phyloP scores from a whole-genome alignment of 2,888 invertebrate genomes.

The Cordylochernes scorpioides region DNA sequence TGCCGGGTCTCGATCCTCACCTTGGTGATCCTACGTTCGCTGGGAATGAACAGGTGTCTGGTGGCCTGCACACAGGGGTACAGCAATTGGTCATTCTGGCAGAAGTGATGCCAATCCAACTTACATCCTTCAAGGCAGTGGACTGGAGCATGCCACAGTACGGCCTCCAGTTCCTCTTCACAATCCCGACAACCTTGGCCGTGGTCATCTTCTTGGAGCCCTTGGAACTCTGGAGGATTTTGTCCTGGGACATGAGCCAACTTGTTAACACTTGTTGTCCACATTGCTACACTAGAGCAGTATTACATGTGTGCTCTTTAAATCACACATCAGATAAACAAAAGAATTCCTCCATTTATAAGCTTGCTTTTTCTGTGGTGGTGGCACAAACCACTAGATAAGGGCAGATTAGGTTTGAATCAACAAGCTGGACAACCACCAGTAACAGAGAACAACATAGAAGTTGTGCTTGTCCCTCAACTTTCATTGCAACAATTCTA shows the following conservation, averaged over 20 bases:
- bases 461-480: no score
- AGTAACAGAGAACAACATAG: no score
- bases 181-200: conserved; percentile 54
- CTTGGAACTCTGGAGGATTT: neutral
- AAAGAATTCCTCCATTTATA: no score
- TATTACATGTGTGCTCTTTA: no score
- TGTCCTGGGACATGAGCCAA: conserved; percentile 10
- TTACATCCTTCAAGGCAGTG: conserved; percentile 32
- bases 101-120: conserved; percentile 2
- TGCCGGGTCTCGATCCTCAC: conserved; percentile 86
- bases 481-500: no score
- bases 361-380: no score
- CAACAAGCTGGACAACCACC: no score
- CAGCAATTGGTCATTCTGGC: no score
- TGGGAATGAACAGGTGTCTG: conserved; percentile 69
- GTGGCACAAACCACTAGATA: no score
- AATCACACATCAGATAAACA: no score
- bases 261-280: conserved; percentile 10
- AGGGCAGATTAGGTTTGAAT: no score
- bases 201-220: conserved; percentile 6
- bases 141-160: conserved; percentile 83
- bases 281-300: no score
- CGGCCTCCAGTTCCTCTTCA: conserved; percentile 83
- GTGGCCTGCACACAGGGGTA: conserved; percentile 18
- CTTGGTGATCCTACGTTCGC: conserved; percentile 74